These are phyloP conservation scores for Zaprionus ornatus DNA, from an alignment of 1,140 invertebrate species.

Conservation along the genomic window DNA sequence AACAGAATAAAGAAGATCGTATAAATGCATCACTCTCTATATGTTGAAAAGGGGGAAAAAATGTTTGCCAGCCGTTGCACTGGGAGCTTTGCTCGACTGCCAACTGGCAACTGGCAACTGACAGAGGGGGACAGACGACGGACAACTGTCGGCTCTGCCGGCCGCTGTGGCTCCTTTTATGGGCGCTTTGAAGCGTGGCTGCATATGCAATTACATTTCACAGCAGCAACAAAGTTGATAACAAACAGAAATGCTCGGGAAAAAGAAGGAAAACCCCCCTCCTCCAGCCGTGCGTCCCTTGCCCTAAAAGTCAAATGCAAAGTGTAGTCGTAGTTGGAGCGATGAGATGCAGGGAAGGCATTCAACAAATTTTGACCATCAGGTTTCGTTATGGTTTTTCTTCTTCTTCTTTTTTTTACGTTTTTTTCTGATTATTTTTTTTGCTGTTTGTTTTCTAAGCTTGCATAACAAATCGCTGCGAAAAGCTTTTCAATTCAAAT, in stretches of 20 bases:
- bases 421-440: conserved; percentile 50
- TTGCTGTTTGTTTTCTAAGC: conserved; percentile 76
- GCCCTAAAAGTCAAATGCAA: conserved; percentile 14
- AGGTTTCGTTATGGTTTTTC: conserved; percentile 66
- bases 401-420: conserved; percentile 7
- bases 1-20: background rate
- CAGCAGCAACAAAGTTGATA: conserved; percentile 77
- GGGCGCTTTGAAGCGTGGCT: conserved; percentile 74
- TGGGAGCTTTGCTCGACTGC: conserved; percentile 21
- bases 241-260: conserved; percentile 55
- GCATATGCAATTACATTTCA: conserved; percentile 80
- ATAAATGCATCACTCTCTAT: conserved; percentile 6
- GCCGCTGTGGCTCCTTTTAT: conserved; percentile 48
- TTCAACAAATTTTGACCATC: conserved; percentile 75
- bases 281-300: no score
- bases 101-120: conserved; percentile 11
- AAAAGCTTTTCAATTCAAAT: conserved; percentile 81
- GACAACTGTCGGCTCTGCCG: conserved; percentile 4
- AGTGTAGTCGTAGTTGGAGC: background rate
- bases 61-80: conserved; percentile 47
- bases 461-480: conserved; percentile 79
- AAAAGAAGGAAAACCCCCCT: conserved; percentile 8
- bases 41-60: conserved; percentile 40
- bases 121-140: background rate
- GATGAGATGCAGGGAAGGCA: conserved; percentile 50